Evolutionary conservation across 2,113 vertebrate genomes (phyloP), one percentile per base, ranked within the genome.

Genomic region (Gopherus flavomarginatus): DNA sequence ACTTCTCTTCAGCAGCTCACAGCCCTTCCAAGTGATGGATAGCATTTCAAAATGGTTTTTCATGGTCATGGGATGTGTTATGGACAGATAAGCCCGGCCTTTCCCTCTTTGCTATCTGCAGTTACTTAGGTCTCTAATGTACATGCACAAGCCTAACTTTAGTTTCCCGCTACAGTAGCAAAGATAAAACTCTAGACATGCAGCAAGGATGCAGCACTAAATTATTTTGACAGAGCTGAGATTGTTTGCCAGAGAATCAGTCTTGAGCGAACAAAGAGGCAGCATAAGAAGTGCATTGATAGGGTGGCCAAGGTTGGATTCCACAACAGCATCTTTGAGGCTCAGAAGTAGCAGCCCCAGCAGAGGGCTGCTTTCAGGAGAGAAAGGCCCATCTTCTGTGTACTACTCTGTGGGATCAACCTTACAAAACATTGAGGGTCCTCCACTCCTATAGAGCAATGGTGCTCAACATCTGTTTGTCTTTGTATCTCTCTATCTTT

Each of bases 221-320:
- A 97, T 95, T 94, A 95, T 89, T 96, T 81, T 95, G 95, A 92
- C 95, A 96, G 94, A 90, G 44, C 85, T 75, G 86, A 82, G 82
- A 92, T 92, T 90, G 49, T 65, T 92, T 86, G 52, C 79, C 87
- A 92, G 82, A 89, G 53, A 92, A 90, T 81, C 92, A 92, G 77
- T 81, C 81, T 80, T 72, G 82, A 90, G 49, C 49, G 94, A 86
- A 82, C 54, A 89, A 86, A 83, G 53, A 59, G 80, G 59, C 87
- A 92, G 42, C 81, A 49, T 65, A 21, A 96, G 53, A 92, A 96
- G 72, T 65, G 62, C 44, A n/a, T n/a, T n/a, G 87, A 93, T 69
- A 92, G 90, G 29, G 27, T 42, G 93, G 75, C 72, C 2, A 2
- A 93, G 44, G 54, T 31, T 75, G 49, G 35, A 93, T 75, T 85